These are phyloP conservation scores for Cygnus buccinator DNA, from an alignment of 2,113 vertebrate species.

Conservation along the genomic window DNA sequence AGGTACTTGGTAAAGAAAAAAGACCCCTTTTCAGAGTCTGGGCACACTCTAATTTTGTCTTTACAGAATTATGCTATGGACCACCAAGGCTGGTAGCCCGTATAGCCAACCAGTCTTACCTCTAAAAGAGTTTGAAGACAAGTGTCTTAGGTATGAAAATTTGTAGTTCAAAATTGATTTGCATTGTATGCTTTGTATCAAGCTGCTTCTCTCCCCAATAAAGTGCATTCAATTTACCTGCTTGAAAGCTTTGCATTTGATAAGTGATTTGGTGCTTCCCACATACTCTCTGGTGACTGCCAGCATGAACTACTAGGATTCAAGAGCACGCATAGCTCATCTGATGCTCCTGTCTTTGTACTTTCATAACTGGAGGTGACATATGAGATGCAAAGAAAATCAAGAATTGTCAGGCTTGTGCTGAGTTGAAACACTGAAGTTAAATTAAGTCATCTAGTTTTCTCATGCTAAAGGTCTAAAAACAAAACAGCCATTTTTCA, in stretches of 20 bases:
- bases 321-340: neutral
- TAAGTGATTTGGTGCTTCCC: neutral
- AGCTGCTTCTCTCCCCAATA: neutral
- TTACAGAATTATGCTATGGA: neutral
- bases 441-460: neutral
- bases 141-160: neutral
- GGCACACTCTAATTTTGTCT: neutral
- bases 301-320: neutral
- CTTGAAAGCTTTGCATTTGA: neutral
- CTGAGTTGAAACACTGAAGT: neutral
- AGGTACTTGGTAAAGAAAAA: neutral
- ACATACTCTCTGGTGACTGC: neutral
- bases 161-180: neutral
- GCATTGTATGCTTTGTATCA: neutral
- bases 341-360: neutral
- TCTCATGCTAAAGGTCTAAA: neutral
- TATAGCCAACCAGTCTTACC: neutral
- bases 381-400: neutral
- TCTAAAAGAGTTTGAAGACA: neutral
- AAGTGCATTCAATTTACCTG: neutral
- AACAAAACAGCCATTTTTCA: neutral
- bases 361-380: neutral
- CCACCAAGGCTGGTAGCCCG: neutral
- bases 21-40: rapidly evolving
- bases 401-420: neutral